These are phyloP conservation scores for Dendrocincla fuliginosa DNA, from an alignment of 2,797 vertebrate species.

Conservation along the genomic window DNA sequence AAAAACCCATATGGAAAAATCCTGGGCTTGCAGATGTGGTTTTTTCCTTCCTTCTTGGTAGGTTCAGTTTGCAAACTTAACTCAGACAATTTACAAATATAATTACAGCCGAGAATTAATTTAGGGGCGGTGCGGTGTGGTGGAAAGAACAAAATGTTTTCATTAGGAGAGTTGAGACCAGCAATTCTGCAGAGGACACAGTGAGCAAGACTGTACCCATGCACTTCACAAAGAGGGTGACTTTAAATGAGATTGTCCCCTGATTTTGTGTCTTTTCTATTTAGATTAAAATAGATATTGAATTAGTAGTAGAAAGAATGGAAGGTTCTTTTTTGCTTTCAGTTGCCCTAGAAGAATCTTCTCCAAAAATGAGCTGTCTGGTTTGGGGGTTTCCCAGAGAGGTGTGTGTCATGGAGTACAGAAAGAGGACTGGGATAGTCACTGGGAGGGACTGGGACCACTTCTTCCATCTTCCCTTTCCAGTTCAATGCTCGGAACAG, in stretches of 20 bases:
- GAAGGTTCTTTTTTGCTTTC: not conserved
- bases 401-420: rapidly evolving
- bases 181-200: not conserved
- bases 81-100: conserved; percentile 41
- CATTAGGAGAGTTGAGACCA: not conserved
- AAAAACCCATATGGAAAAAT: not conserved
- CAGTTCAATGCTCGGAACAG: not conserved
- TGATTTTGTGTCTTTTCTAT: not conserved
- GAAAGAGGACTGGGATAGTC: not conserved
- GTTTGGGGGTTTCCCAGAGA: not conserved
- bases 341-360: not conserved
- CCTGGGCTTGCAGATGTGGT: not conserved
- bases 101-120: conserved; percentile 34
- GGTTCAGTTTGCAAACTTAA: conserved; percentile 3
- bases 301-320: not conserved
- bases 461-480: not conserved
- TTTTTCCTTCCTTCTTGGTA: not conserved
- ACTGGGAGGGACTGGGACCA: not conserved
- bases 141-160: conserved; percentile 44
- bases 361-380: not conserved
- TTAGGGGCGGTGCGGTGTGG: not conserved
- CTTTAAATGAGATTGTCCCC: not conserved
- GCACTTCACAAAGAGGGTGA: rapidly evolving
- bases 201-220: not conserved
- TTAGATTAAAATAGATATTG: not conserved